Conservation (phyloP, 2,888 invertebrate species). For the Blastobasis lacticolella region DNA sequence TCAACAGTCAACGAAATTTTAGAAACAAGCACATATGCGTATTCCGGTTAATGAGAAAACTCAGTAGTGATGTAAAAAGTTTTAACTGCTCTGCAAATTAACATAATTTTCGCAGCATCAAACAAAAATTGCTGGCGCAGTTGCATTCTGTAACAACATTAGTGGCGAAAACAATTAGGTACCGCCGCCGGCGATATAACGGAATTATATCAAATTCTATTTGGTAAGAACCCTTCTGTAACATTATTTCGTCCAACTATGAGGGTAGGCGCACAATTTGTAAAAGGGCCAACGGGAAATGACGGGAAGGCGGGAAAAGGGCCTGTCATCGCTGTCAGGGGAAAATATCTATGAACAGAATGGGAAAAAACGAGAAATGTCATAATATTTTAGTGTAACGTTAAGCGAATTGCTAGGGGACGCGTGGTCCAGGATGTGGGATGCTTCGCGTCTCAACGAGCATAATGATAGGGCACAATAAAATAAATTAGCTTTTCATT, state of each 20-base stretch:
- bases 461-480: too few relatives aligned
- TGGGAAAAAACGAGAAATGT: slow-evolving; percentile 52
- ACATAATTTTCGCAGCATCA: slow-evolving; percentile 19
- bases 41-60: slow-evolving; percentile 32
- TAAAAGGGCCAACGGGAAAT: slow-evolving; percentile 55
- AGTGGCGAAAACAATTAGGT: slow-evolving; percentile 45
- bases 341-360: slow-evolving; percentile 54
- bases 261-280: slow-evolving; percentile 59
- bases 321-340: slow-evolving; percentile 63
- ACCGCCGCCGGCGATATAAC: slow-evolving; percentile 50
- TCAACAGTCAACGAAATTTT: too few relatives aligned
- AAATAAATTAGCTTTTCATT: too few relatives aligned
- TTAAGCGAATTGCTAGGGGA: slow-evolving; percentile 17
- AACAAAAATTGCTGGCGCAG: slow-evolving; percentile 21
- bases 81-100: slow-evolving; percentile 22
- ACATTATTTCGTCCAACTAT: slow-evolving; percentile 54
- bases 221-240: slow-evolving; percentile 54
- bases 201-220: slow-evolving; percentile 64
- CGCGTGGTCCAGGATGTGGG: background rate
- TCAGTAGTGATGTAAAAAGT: slow-evolving; percentile 24
- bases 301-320: slow-evolving; percentile 61
- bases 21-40: too few relatives aligned
- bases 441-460: too few relatives aligned
- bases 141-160: slow-evolving; percentile 21
- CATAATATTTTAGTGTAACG: slow-evolving; percentile 55